Evolutionary conservation across 2,888 invertebrate genomes (phyloP), one percentile per base, ranked within the genome.

Genomic region (Xylota segnis): DNA sequence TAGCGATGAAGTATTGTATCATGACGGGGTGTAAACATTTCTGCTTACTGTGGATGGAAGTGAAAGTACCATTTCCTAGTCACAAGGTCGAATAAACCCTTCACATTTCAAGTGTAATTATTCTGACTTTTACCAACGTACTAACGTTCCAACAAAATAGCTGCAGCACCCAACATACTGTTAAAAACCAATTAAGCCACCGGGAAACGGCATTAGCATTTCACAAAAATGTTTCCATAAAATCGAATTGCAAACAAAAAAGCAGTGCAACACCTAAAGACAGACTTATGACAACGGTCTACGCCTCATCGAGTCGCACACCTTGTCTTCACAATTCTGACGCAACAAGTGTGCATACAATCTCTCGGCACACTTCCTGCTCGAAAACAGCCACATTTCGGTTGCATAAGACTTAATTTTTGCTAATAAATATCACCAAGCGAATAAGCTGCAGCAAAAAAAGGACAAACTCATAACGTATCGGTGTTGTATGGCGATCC

Each of bases 341-440:
- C 54, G 84, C 84, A 84, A 84, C 66, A 0, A 14, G 10, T 10
- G 16, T 43, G 72, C 78, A 66, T 47, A 68, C 72, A 58, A 40
- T 37, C 78, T 61, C 66, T 16, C 75, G 65, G 72, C 77, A 82
- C 77, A 82, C 76, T 86, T 86, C 86, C 86, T 86, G 82, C 54
- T 82, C 23, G 68, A 77, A 71, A 77, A 82, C 76, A 50, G 58
- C 56, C 71, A 77, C 59, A 71, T 75, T 32, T 40, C 65, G 9
- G 47, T 86, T 86, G 68, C 76, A 68, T 76, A 82, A 86, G 71
- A 16, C 18, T 59, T 71, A 82, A 86, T 82, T 86, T 82, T 59
- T 61, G 50, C 76, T 86, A 86, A 86, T 86, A 86, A 70, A 86
- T 82, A 82, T 77, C 82, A 71, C 70, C 65, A 71, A 66, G 45